These are phyloP conservation scores for Trachelus stipa DNA, from an alignment of 2,888 invertebrate genomes.

Conservation along the genomic window DNA sequence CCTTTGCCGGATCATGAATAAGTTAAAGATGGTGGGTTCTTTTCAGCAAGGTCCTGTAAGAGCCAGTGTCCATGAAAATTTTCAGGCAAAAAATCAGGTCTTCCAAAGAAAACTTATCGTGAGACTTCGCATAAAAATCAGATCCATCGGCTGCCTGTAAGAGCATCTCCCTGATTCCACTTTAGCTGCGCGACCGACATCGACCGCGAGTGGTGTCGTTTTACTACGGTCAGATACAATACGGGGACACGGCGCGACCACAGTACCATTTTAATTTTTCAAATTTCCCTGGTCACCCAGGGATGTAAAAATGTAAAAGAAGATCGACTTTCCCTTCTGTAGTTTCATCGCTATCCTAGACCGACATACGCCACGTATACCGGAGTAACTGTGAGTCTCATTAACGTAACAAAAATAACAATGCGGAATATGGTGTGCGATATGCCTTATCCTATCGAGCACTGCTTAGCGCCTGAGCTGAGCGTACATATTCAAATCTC, in stretches of 20 bases:
- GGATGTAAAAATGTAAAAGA: neutral
- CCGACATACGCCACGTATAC: neutral
- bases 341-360: neutral
- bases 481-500: neutral
- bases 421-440: neutral
- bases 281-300: neutral
- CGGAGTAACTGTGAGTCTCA: neutral
- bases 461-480: neutral
- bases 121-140: neutral
- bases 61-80: neutral
- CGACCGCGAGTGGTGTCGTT: neutral
- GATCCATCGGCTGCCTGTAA: neutral
- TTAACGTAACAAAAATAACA: neutral
- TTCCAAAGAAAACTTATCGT: neutral
- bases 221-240: neutral
- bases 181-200: neutral
- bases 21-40: conserved; percentile 9
- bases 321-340: neutral
- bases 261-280: neutral
- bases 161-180: neutral
- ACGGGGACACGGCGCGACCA: neutral
- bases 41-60: neutral
- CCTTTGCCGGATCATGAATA: conserved; percentile 29
- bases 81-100: neutral
- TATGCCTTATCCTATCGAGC: neutral